A percentile compares a stretch with the other conserved stretches of the same genome.
These are phyloP conservation scores for Perdita meconis DNA, from an alignment of 2,888 invertebrate genomes.

Conservation along the genomic window DNA sequence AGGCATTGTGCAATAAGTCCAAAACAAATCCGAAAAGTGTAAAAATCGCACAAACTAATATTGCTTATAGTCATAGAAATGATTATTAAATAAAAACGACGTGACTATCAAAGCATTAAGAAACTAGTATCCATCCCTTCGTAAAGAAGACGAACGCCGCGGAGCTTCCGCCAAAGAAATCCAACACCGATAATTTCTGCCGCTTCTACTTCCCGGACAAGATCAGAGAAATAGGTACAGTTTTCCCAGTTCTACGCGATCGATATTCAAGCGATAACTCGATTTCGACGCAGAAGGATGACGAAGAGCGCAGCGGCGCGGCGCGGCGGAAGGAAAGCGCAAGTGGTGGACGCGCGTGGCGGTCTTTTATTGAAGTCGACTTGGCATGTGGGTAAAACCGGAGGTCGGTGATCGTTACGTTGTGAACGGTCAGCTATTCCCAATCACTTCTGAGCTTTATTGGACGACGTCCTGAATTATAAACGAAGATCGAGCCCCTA, in stretches of 20 bases:
- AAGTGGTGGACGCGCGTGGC: conserved; percentile 40
- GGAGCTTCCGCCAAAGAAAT: too few relatives aligned
- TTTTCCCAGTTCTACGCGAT: not conserved
- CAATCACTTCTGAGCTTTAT: conserved; percentile 81
- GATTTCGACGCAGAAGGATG: not conserved
- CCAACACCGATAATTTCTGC: not conserved
- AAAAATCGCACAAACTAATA: too few relatives aligned
- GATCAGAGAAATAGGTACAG: not conserved
- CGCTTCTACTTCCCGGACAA: not conserved
- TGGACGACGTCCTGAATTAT: conserved; percentile 80
- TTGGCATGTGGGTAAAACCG: conserved; percentile 66
- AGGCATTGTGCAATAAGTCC: too few relatives aligned
- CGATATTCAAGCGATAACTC: not conserved
- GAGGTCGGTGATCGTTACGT: conserved; percentile 71
- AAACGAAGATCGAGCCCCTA: conserved; percentile 74
- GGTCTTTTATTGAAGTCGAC: conserved; percentile 66
- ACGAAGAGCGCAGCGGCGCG: not conserved
- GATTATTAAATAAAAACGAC: too few relatives aligned
- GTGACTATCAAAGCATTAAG: too few relatives aligned
- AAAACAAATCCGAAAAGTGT: too few relatives aligned
- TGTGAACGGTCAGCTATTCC: conserved; percentile 71
- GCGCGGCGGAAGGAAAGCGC: conserved; percentile 37
- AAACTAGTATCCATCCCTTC: too few relatives aligned
- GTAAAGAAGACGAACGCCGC: too few relatives aligned
- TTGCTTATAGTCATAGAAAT: too few relatives aligned